These are phyloP conservation scores for Pogonocherus hispidulus DNA, from an alignment of 2,888 invertebrate species.

Conservation along the genomic window DNA sequence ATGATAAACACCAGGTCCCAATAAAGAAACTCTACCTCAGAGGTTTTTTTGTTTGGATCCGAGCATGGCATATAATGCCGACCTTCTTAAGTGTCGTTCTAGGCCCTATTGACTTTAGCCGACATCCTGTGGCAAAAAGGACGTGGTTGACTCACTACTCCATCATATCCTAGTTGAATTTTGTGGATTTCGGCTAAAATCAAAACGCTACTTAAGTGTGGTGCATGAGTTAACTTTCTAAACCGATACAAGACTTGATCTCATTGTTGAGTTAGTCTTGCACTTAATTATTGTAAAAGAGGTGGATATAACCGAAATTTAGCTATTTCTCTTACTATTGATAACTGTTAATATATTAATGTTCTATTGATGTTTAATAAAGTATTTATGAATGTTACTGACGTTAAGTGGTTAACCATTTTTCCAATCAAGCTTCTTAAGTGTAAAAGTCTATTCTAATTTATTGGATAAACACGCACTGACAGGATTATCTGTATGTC, in stretches of 20 bases:
- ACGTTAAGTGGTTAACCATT: slow-evolving; percentile 60
- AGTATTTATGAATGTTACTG: slow-evolving; percentile 42
- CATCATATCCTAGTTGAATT: slow-evolving; percentile 18
- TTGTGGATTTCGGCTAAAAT: slow-evolving; percentile 39
- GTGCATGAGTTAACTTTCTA: slow-evolving; percentile 34
- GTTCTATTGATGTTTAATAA: slow-evolving; percentile 40
- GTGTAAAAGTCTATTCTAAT: slow-evolving; percentile 33
- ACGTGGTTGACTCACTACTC: slow-evolving; percentile 19
- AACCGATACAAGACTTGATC: slow-evolving; percentile 36
- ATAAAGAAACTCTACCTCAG: slow-evolving; percentile 5
- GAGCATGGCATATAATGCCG: slow-evolving; percentile 46
- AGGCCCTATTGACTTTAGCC: slow-evolving; percentile 63
- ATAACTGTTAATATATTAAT: slow-evolving; percentile 35
- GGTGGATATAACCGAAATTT: slow-evolving; percentile 46
- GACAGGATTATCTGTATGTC: slow-evolving; percentile 44
- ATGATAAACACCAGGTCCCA: slow-evolving; percentile 34
- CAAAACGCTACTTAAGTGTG: slow-evolving; percentile 45
- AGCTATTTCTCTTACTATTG: slow-evolving; percentile 44
- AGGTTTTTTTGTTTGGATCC: slow-evolving; percentile 23
- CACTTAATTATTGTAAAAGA: slow-evolving; percentile 21
- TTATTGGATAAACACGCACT: slow-evolving; percentile 38
- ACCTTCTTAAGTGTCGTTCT: slow-evolving; percentile 58
- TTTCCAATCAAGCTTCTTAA: slow-evolving; percentile 52
- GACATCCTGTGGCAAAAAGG: slow-evolving; percentile 38
- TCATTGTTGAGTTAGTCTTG: slow-evolving; percentile 26